These are phyloP conservation scores for Blomia tropicalis DNA, from an alignment of 2,888 invertebrate genomes.

Conservation along the genomic window DNA sequence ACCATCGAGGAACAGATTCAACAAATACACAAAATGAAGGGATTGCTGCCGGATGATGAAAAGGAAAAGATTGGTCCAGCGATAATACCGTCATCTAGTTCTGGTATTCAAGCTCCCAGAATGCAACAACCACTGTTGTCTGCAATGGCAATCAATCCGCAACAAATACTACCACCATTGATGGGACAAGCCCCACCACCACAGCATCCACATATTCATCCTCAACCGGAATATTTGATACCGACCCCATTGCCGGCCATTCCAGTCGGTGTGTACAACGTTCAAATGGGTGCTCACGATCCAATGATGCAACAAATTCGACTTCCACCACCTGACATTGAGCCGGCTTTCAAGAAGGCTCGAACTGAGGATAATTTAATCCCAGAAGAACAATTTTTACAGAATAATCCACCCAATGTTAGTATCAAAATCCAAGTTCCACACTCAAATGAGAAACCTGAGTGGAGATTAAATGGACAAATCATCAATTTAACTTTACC, in stretches of 20 bases:
- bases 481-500: slow-evolving; percentile 58
- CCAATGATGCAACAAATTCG: slow-evolving; percentile 26
- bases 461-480: slow-evolving; percentile 90
- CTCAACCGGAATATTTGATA: slow-evolving; percentile 32
- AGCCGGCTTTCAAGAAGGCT: slow-evolving; percentile 68
- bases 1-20: slow-evolving; percentile 69
- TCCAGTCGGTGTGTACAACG: slow-evolving; percentile 36
- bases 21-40: slow-evolving; percentile 78
- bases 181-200: slow-evolving; percentile 4
- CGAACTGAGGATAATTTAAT: slow-evolving; percentile 82
- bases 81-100: slow-evolving; percentile 24
- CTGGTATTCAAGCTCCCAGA: background rate
- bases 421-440: slow-evolving; percentile 68
- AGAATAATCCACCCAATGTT: slow-evolving; percentile 44
- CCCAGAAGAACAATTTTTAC: slow-evolving; percentile 65
- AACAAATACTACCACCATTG: slow-evolving; percentile 13
- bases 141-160: slow-evolving; percentile 9
- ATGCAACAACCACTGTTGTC: slow-evolving; percentile 16
- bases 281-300: slow-evolving; percentile 35
- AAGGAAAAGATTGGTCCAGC: slow-evolving; percentile 86
- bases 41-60: slow-evolving; percentile 79
- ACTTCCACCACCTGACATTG: slow-evolving; percentile 37
- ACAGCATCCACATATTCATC: background rate
- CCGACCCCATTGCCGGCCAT: slow-evolving; percentile 44
- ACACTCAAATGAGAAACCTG: slow-evolving; percentile 64